phyloP scores from a whole-genome alignment of 2,888 invertebrate species.

The Cremastinae sp. region DNA sequence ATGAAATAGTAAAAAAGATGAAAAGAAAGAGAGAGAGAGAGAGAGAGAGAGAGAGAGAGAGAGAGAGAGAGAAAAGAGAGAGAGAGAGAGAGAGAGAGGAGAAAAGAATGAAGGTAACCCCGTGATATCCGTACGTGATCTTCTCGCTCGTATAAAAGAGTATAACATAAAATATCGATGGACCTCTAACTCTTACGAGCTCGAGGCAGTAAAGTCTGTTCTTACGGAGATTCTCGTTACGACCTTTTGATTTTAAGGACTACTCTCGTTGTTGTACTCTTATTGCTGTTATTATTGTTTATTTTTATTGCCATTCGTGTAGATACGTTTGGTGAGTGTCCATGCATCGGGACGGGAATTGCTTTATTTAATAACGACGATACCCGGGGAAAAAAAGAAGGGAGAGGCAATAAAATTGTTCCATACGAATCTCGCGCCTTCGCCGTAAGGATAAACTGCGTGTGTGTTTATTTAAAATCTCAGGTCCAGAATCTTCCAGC shows the following conservation, averaged over 20 bases:
- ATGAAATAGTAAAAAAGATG: neutral
- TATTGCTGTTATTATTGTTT: slow-evolving; percentile 3
- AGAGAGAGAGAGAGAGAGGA: slow-evolving; percentile 1
- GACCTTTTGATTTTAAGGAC: slow-evolving; percentile 32
- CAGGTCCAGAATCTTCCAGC: too few species aligned
- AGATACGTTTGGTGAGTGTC: slow-evolving; percentile 58
- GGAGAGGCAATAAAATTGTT: slow-evolving; percentile 72
- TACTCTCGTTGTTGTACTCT: slow-evolving; percentile 3
- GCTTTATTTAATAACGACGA: slow-evolving; percentile 77
- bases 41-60: too few species aligned
- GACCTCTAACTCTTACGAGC: neutral
- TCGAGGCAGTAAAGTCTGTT: slow-evolving; percentile 34
- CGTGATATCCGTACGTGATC: slow-evolving; percentile 71
- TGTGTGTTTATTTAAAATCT: neutral
- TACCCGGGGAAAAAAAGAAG: slow-evolving; percentile 58
- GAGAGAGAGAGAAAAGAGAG: too few species aligned
- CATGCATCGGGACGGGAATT: slow-evolving; percentile 74
- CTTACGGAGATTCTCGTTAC: slow-evolving; percentile 9
- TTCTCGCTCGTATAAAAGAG: slow-evolving; percentile 51
- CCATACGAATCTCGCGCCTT: slow-evolving; percentile 28
- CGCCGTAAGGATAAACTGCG: slow-evolving; percentile 67
- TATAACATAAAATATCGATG: slow-evolving; percentile 19
- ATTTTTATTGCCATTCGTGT: slow-evolving; percentile 1
- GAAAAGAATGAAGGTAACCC: slow-evolving; percentile 68
- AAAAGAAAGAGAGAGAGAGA: too few species aligned